Percentiles rank a stretch among this genome's conserved stretches.
Evolutionary conservation across 2,797 vertebrate species (phyloP).

Genomic region (Sebastes goodei): DNA sequence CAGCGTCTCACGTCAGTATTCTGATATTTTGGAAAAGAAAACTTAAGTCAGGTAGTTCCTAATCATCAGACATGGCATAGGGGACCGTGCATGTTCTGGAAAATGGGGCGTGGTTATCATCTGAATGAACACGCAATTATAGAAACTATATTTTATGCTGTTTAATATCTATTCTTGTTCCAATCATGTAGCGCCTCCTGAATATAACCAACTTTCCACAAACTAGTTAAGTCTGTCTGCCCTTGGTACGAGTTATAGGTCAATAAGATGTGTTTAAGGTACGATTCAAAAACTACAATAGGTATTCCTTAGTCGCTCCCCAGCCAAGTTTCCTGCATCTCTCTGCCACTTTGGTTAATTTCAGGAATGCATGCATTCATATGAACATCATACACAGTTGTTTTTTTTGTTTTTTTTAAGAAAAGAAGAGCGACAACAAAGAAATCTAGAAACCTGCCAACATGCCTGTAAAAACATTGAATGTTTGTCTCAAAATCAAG

Average conservation of each 20-base stretch:
- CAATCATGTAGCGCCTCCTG: background rate
- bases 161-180: constrained; percentile 1
- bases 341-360: constrained; percentile 71
- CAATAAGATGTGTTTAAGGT: constrained; percentile 8
- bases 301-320: constrained; percentile 24
- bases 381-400: constrained; percentile 54
- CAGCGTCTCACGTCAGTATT: background rate
- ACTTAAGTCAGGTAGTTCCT: background rate
- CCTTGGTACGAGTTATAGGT: constrained; percentile 9
- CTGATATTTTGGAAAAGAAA: background rate
- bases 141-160: background rate
- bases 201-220: background rate
- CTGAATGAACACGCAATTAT: background rate
- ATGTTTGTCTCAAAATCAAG: constrained; percentile 57
- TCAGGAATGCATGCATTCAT: constrained; percentile 79
- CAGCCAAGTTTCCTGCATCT: constrained; percentile 44
- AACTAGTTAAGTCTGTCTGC: constrained; percentile 6
- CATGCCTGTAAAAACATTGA: constrained; percentile 73
- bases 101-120: constrained; percentile 25
- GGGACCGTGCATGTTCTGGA: constrained; percentile 11
- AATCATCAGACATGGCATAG: background rate
- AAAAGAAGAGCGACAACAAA: constrained; percentile 27
- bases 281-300: constrained; percentile 14
- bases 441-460: constrained; percentile 64
- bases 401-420: background rate